Base-by-base conservation (phyloP, 64 coral and sea anemone species). In the Hydrozoanthus tunicans region DNA sequence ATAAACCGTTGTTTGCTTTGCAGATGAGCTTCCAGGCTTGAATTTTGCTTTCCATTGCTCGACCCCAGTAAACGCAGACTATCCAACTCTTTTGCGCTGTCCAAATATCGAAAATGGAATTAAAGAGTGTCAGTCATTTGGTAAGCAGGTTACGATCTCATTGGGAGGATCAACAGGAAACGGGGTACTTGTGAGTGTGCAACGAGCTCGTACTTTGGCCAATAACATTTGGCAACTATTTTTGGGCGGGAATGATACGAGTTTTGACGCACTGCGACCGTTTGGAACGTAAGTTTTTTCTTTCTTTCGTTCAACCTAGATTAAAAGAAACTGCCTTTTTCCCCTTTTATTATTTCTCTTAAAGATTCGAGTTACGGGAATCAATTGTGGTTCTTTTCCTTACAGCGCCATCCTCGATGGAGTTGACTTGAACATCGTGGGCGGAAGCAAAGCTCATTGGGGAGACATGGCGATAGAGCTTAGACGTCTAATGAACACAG, bases 381-480 rank as follows among this genome's bases (percentile, higher is more conserved):
- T 4, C 24, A 74, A 74, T 51, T 56, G 61, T 91, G 83, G 20
- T 43, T 43, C 32, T 43, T 43, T 43, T 43, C 32, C 32, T 43
- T 43, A 43, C 32, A 43, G 32, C 0, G 90, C 90, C 76, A 58
- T 95, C 5, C 83, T 95, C 56, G 90, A 95, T 56, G 93, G 93
- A 77, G 91, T 95, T 67, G 93, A 95, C 55, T 77, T 95, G 6
- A 90, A 95, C 67, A 95, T 95, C n/a, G 93, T 91, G 64, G 89
- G 80, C 11, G 93, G 93, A 60, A 70, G 78, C 9, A 81, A 89
- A 58, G 88, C 91, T 58, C 74, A 95, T 69, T 92, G 91, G 43
- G 75, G 81, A 0, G 93, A 82, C 57, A 89, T 95, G 64, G 77
- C 88, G 1, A 81, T 17, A 55, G 93, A 95, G 90, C 32, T 95